These are phyloP conservation scores for Pandemis corylana DNA, from an alignment of 2,888 invertebrate genomes.

Conservation along the genomic window DNA sequence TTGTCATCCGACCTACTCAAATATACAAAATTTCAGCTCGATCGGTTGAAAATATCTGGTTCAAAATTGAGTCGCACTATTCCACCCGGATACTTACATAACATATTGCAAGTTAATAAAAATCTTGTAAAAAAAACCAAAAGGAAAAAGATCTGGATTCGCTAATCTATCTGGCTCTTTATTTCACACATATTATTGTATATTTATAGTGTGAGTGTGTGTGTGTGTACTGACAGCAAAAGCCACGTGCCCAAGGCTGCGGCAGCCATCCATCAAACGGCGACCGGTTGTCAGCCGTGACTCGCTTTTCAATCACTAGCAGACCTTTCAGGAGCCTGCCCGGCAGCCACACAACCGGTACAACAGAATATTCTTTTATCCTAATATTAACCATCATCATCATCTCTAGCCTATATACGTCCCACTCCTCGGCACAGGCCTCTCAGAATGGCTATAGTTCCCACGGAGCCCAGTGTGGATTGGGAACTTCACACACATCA, in stretches of 20 bases:
- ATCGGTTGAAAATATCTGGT: too few species aligned
- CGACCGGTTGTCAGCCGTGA: constrained; percentile 13
- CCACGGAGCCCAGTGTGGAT: too few species aligned
- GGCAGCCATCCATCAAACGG: constrained; percentile 16
- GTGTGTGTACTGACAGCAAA: neutral
- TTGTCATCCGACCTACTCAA: too few species aligned
- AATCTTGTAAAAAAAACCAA: neutral
- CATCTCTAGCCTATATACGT: too few species aligned
- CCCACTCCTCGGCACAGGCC: too few species aligned
- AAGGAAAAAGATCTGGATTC: neutral
- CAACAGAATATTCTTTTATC: too few species aligned
- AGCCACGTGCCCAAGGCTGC: neutral
- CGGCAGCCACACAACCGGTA: neutral
- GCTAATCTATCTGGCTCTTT: neutral
- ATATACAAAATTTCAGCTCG: too few species aligned
- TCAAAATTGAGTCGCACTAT: too few species aligned
- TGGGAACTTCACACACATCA: too few species aligned
- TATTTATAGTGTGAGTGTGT: neutral
- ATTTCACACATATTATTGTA: neutral
- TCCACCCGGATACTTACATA: neutral
- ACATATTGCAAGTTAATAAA: neutral
- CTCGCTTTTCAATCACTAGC: constrained; percentile 26
- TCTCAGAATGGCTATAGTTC: too few species aligned
- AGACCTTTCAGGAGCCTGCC: neutral
- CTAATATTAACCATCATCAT: too few species aligned